These are phyloP conservation scores for Odontamblyopus rebecca DNA, from an alignment of 2,797 vertebrate species.

Conservation along the genomic window DNA sequence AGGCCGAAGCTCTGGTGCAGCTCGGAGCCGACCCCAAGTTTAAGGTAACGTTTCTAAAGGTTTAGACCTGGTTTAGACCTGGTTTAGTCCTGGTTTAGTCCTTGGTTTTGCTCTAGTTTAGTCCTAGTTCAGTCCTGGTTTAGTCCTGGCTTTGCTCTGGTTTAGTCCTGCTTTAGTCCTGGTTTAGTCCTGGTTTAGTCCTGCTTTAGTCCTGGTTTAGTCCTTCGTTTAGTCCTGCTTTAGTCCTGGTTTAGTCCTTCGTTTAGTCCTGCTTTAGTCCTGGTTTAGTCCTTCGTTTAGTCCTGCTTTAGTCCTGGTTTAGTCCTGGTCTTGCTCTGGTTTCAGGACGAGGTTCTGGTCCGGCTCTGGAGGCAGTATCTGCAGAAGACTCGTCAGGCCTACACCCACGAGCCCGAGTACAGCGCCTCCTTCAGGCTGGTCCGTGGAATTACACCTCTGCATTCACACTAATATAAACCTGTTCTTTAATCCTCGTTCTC, in stretches of 20 bases:
- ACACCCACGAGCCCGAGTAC: conserved; percentile 58
- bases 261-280: no score
- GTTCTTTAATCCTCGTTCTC: no score
- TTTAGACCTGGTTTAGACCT: neutral
- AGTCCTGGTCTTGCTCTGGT: neutral
- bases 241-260: no score
- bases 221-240: no score
- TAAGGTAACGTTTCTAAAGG: conserved; percentile 68
- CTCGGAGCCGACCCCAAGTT: conserved; percentile 82
- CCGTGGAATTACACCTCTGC: conserved; percentile 3
- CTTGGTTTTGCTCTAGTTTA: no score
- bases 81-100: neutral
- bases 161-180: no score
- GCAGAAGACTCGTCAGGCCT: conserved; percentile 85
- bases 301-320: conserved; percentile 8
- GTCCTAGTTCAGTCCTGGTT: neutral
- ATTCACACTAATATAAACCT: no score
- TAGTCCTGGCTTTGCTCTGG: neutral
- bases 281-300: no score
- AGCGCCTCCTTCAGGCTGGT: conserved; percentile 37
- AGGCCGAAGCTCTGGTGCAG: conserved; percentile 84
- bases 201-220: no score
- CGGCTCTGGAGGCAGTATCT: conserved; percentile 89
- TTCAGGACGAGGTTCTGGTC: conserved; percentile 81
- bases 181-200: no score